A percentile compares a stretch with the other conserved stretches of the same genome.
Evolutionary conservation across 2,888 invertebrate species (phyloP).

Genomic region (Thysanoteuthis rhombus): DNA sequence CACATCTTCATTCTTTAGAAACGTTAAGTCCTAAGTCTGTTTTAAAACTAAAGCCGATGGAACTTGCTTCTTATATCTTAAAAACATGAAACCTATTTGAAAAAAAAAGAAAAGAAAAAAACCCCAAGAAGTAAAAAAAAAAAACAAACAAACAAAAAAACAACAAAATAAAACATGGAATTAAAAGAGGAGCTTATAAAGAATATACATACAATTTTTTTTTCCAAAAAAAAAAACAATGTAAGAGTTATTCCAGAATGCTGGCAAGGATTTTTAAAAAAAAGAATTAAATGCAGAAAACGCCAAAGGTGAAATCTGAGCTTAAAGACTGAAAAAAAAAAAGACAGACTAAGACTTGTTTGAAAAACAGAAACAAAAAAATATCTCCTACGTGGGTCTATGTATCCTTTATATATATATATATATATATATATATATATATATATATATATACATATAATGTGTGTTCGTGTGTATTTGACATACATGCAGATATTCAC

Average conservation of each 20-base stretch:
- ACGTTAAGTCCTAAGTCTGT: slow-evolving; percentile 38
- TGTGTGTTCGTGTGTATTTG: neutral
- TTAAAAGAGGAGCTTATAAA: too few species aligned
- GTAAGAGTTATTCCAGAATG: neutral
- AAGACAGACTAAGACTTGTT: neutral
- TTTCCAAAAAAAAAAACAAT: neutral
- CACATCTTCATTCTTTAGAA: slow-evolving; percentile 47
- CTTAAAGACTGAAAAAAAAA: too few species aligned
- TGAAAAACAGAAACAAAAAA: neutral
- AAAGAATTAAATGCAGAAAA: neutral
- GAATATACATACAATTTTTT: too few species aligned
- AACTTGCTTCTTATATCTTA: slow-evolving; percentile 46
- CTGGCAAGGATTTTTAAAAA: neutral
- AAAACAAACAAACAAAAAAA: neutral
- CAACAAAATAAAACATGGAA: neutral
- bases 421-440: neutral
- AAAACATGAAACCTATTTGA: slow-evolving; percentile 27
- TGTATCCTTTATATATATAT: neutral
- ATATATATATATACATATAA: neutral
- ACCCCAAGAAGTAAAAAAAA: neutral
- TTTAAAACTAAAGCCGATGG: slow-evolving; percentile 51
- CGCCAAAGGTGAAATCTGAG: neutral
- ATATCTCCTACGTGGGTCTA: neutral
- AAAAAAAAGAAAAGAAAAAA: neutral
- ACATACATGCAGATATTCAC: neutral